These are phyloP conservation scores for Drosophila nigricruria DNA, from an alignment of 2,888 invertebrate species.

Conservation along the genomic window DNA sequence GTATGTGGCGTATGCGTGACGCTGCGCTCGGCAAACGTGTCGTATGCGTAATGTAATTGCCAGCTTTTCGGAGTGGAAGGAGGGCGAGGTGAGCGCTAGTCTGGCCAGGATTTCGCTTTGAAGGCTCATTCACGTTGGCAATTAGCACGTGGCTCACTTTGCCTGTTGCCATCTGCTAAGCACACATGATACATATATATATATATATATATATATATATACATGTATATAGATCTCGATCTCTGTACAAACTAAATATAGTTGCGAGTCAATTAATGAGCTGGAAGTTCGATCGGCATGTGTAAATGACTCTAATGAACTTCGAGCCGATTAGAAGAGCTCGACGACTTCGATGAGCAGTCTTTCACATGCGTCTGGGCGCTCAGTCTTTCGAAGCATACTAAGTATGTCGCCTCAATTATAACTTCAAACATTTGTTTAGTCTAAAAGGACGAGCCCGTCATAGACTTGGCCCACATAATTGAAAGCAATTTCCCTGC, in stretches of 20 bases:
- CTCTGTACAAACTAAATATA: neutral
- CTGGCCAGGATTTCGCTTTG: slow-evolving; percentile 23
- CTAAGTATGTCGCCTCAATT: slow-evolving; percentile 58
- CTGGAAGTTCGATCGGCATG: slow-evolving; percentile 12
- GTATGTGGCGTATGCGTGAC: slow-evolving; percentile 35
- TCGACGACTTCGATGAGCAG: neutral
- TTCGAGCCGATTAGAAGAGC: neutral
- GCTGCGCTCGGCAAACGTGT: slow-evolving; percentile 58
- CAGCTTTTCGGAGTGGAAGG: slow-evolving; percentile 52
- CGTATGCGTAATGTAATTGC: slow-evolving; percentile 74
- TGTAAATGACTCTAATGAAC: slow-evolving; percentile 9
- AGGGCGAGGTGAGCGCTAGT: neutral
- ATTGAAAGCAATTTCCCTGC: slow-evolving; percentile 53
- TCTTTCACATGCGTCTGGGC: neutral
- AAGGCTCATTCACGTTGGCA: slow-evolving; percentile 53
- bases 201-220: neutral
- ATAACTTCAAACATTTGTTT: slow-evolving; percentile 63
- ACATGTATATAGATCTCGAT: neutral
- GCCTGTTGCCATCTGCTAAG: slow-evolving; percentile 4
- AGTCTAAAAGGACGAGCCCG: slow-evolving; percentile 52
- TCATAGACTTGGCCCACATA: slow-evolving; percentile 47
- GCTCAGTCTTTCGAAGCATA: slow-evolving; percentile 31
- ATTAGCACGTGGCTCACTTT: slow-evolving; percentile 66
- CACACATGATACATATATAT: neutral
- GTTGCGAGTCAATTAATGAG: neutral